These are phyloP conservation scores for Hermodice carunculata DNA, from an alignment of 2,888 invertebrate species.

Conservation along the genomic window DNA sequence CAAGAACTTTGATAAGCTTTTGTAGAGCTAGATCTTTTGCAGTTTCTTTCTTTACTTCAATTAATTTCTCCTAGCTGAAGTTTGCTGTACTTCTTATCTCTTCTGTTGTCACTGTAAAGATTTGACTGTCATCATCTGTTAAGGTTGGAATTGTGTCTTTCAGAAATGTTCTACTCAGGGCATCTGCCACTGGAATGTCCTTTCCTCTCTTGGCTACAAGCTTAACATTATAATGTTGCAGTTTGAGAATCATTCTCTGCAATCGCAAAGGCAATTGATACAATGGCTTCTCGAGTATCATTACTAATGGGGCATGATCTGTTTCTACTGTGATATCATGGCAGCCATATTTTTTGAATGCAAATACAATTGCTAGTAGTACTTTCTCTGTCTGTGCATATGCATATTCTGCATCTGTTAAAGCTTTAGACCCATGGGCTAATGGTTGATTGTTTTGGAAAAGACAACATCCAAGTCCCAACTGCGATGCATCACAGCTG, in stretches of 20 bases:
- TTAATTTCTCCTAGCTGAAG: too few species aligned
- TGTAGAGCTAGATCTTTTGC: too few species aligned
- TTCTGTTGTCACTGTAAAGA: not conserved
- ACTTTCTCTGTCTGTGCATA: constrained; percentile 35
- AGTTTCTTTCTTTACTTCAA: too few species aligned
- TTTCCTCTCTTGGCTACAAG: constrained; percentile 22
- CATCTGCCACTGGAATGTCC: constrained; percentile 34
- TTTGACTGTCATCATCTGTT: not conserved
- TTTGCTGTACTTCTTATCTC: too few species aligned
- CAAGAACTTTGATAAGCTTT: not conserved
- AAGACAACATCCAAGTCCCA: constrained; percentile 15
- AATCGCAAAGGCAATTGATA: constrained; percentile 25
- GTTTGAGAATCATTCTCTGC: constrained; percentile 25
- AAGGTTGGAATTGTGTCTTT: not conserved
- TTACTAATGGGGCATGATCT: constrained; percentile 31
- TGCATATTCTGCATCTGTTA: constrained; percentile 18
- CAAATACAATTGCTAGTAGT: constrained; percentile 23
- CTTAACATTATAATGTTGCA: constrained; percentile 30
- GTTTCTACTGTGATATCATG: constrained; percentile 29
- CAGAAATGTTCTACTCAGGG: constrained; percentile 13
- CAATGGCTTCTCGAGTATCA: constrained; percentile 28
- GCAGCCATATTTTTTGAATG: constrained; percentile 23
- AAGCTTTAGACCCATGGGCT: constrained; percentile 20
- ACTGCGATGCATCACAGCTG: constrained; percentile 14
- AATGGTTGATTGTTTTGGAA: constrained; percentile 14